Evolutionary conservation across 2,113 vertebrate genomes (phyloP).

Genomic region (Okapia johnstoni): DNA sequence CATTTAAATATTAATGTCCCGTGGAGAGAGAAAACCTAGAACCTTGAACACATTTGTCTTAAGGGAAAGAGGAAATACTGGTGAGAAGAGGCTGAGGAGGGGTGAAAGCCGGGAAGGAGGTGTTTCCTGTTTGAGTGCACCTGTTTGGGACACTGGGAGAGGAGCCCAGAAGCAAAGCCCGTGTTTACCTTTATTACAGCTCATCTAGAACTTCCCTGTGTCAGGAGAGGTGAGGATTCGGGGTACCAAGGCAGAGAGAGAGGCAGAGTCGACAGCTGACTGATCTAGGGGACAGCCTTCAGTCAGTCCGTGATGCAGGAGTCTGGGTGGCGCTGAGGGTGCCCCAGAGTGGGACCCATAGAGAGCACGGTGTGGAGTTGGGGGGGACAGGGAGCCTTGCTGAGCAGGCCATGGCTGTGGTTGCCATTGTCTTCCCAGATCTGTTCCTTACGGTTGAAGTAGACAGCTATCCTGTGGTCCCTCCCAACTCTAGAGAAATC

Average conservation of each 20-base stretch:
- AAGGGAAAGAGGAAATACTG: neutral
- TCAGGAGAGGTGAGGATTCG: neutral
- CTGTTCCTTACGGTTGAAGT: neutral
- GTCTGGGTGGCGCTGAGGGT: rapidly evolving
- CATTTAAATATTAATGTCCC: neutral
- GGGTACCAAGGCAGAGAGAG: neutral
- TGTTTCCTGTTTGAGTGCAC: neutral
- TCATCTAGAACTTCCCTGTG: neutral
- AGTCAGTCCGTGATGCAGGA: neutral
- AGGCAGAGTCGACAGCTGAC: neutral
- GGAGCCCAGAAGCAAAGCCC: neutral
- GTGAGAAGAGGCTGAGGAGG: neutral
- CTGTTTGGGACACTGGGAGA: neutral
- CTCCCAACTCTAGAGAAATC: neutral
- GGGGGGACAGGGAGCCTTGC: neutral
- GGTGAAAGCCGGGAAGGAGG: too few relatives aligned
- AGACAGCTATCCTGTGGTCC: neutral
- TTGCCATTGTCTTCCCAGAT: neutral
- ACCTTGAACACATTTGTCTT: neutral
- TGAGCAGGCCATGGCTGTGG: neutral
- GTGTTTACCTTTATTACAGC: neutral
- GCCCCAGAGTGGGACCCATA: neutral
- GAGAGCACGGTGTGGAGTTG: rapidly evolving
- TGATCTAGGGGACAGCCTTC: neutral
- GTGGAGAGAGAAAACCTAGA: neutral